Evolutionary conservation across 1,140 invertebrate genomes (phyloP).

Genomic region (Pseudomyrmex cubaensis): DNA sequence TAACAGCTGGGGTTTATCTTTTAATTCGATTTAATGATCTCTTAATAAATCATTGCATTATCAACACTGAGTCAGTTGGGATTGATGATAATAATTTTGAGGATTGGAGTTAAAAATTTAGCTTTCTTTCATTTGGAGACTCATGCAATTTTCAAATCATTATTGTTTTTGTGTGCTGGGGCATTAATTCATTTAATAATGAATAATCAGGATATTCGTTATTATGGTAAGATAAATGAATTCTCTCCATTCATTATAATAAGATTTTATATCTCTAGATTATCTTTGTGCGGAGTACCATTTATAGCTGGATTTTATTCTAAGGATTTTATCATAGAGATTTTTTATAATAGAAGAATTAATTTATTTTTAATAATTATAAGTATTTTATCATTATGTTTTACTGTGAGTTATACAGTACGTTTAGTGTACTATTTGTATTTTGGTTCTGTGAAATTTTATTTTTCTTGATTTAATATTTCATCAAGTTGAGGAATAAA

Average conservation of each 20-base stretch:
- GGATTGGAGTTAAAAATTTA: conserved; percentile 77
- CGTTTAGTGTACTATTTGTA: background rate
- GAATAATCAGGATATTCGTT: conserved; percentile 88
- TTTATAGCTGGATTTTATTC: conserved; percentile 89
- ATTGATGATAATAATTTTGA: conserved; percentile 88
- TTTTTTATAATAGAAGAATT: conserved; percentile 82
- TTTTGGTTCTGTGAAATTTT: too few species aligned
- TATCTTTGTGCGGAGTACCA: conserved; percentile 86
- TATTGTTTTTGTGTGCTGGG: conserved; percentile 88
- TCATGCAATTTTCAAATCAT: conserved; percentile 88
- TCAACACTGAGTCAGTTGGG: conserved; percentile 90
- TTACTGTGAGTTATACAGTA: background rate
- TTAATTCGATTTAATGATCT: conserved; percentile 87
- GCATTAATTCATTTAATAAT: conserved; percentile 87
- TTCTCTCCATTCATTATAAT: conserved; percentile 82
- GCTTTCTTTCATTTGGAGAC: conserved; percentile 88
- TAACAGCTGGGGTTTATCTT: conserved; percentile 90
- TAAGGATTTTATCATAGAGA: conserved; percentile 88
- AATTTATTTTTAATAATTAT: conserved; percentile 85
- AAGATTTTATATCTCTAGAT: conserved; percentile 84
- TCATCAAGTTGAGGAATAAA: too few species aligned
- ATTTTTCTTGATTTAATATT: too few species aligned
- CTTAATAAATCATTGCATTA: conserved; percentile 90
- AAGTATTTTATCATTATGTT: conserved; percentile 83
- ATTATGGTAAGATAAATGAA: conserved; percentile 81